Evolutionary conservation across 2,113 vertebrate species (phyloP), one percentile per base, ranked within the genome.

Genomic region (Oxyura jamaicensis): DNA sequence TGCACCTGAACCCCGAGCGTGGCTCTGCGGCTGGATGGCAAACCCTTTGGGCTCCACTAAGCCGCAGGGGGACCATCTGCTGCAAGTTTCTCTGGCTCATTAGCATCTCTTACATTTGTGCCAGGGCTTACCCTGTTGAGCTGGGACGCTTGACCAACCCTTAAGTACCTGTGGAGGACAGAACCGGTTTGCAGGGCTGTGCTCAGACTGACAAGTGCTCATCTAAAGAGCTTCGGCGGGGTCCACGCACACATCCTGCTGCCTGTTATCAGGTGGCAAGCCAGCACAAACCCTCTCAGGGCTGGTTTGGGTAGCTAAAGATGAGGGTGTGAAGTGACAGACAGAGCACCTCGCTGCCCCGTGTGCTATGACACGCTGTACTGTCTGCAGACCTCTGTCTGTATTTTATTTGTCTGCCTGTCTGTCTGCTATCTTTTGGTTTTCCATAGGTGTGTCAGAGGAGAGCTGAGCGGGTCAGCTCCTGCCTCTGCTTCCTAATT

Each of bases 351-450:
- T 48, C 33, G 42, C 60, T 63, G 60, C 35, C 22, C 13, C 69
- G 25, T 50, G 35, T 44, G 48, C 20, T 36, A 25, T 8, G 35
- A 50, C 55, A 11, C 10, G 1, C 53, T 75, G 11, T 50, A 26
- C 75, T 36, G 41, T 36, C 62, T 23, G 4, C 19, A 29, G 13
- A 12, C 15, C 39, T 25, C 29, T 74, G 23, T n/a, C 56, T 36
- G 1, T 14, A 14, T 22, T 35, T 25, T 39, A 2, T 20, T 42
- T 26, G 19, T 23, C 53, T 28, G 8, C 8, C 28, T 60, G 12
- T 7, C 77, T 22, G 5, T 11, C 42, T 42, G 1, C 44, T 50
- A 0, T 18, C 42, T 16, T 1, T 29, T 53, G 12, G 11, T 52
- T 85, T 89, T 81, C 62, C 33, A 8, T 12, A 36, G 41, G 35